Base-by-base conservation (phyloP, 2,113 vertebrate genomes). In the Lophotis ruficrista region DNA sequence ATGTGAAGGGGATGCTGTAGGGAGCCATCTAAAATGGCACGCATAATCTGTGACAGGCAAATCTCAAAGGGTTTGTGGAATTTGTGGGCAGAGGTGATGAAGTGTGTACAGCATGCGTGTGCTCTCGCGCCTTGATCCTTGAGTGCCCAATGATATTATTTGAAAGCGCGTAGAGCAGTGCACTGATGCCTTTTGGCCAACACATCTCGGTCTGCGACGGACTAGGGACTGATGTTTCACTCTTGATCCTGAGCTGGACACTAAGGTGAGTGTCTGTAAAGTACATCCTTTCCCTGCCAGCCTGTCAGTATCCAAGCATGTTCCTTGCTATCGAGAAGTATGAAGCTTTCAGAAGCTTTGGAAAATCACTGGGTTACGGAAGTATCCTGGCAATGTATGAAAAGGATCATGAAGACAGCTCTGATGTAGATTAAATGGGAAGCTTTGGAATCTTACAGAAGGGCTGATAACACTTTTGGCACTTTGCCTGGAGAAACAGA, bases 101-200 rank as follows among this genome's bases (percentile, higher is more conserved):
- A 72, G 30, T 31, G 14, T 2, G 2, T 54, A 27, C 62, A 12
- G 12, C 0, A 0, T 50, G 12, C 0, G 0, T 37, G 19, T 66
- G 23, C 23, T 60, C 2, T 66, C 20, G 2, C 0, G 0, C 56
- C 48, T 56, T 60, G 28, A 43, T 48, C 33, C 19, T 58, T 37
- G n/a, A 89, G 18, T 14, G 38, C n/a, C 2, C 16, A 19, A 7
- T 48, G 20, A 3, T 4, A 2, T 5, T 21, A 21, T 47, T 37
- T 38, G 35, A 53, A 78, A 88, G 10, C 12, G 4, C 0, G 0
- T 35, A n/a, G 53, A 58, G 12, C 33, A 38, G 35, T 28, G 71
- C 9, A 28, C 10, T 28, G n/a, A 18, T 22, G 18, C 12, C 12
- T 53, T 76, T 43, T 69, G 58, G 27, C 18, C 48, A 69, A 4